A percentile compares a stretch with the other conserved stretches of the same genome.
Conservation (phyloP, 1,140 invertebrate genomes). For the Pygmarrhopalites habei region DNA sequence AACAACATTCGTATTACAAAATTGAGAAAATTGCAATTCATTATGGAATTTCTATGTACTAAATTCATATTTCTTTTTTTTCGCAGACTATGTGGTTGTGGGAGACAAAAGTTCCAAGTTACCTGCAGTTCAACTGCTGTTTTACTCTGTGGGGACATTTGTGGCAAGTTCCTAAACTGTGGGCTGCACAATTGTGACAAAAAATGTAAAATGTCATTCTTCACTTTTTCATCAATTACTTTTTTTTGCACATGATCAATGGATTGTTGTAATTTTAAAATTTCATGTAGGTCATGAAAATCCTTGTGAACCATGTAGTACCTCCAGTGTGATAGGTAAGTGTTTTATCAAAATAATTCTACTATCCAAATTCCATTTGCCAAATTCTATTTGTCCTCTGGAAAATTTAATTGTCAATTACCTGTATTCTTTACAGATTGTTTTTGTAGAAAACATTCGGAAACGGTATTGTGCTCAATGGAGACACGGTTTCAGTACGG, state of each 20-base stretch:
- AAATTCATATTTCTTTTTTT: conserved; percentile 18
- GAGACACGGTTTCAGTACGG: conserved; percentile 43
- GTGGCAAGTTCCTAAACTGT: conserved; percentile 65
- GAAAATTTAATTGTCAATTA: conserved; percentile 1
- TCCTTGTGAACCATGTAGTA: conserved; percentile 47
- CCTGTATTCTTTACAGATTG: conserved; percentile 50
- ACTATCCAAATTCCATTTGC: conserved; percentile 9
- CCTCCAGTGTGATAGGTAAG: conserved; percentile 2
- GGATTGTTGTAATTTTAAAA: not conserved
- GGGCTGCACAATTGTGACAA: conserved; percentile 51
- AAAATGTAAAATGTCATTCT: conserved; percentile 2
- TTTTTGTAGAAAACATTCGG: conserved; percentile 52
- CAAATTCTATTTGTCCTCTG: not conserved
- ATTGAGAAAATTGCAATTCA: not conserved
- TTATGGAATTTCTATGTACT: not conserved
- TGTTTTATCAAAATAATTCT: not conserved
- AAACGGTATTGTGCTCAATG: conserved; percentile 49
- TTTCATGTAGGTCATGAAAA: conserved; percentile 51
- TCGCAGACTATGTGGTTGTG: conserved; percentile 62
- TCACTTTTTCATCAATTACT: not conserved
- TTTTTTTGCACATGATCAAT: not conserved
- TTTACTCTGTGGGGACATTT: conserved; percentile 64
- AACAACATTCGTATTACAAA: not conserved
- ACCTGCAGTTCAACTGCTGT: conserved; percentile 60
- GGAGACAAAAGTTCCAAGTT: conserved; percentile 57